Evolutionary conservation across 1,140 invertebrate genomes (phyloP), one percentile per base, ranked within the genome.

Genomic region (Acromyrmex echinatior): DNA sequence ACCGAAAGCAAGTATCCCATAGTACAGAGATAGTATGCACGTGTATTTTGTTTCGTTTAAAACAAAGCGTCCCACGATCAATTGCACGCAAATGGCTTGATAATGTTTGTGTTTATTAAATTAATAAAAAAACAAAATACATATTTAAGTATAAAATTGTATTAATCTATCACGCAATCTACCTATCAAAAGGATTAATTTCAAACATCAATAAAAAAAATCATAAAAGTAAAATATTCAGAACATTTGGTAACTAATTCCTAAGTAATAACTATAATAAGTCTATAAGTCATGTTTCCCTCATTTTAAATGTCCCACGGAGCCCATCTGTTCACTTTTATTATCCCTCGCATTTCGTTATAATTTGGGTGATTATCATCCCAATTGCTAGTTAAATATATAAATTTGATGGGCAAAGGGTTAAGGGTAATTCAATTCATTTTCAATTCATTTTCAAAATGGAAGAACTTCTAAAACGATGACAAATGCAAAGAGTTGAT

Each of bases 401-500:
- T 82, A 60, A 74, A 74, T 82, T 74, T 35, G 14, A 1, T 21
- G 14, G 39, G 25, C 28, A 60, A 21, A 49, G n/a, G 25, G 56
- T 82, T 60, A 73, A 82, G 12, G 7, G 14, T 81, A 58, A 82
- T 60, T n/a, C 66, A 35, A 10, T 73, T 35, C 6, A 35, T 35
- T 35, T 28, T 82, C 49, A 62, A 25, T 25, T 25, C 25, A 25
- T 25, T 25, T 25, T 25, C 39, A 62, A 62, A 39, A 62, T 60
- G 28, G 16, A 45, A 51, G 16, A 70, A 16, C 12, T 35, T 14
- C 18, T 3, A 21, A 53, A 73, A 70, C 14, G 16, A 63, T 35
- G 71, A 58, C 51, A 63, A 66, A 85, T 78, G 58, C n/a, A 78
- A 68, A 78, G 65, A 88, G 60, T 86, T 78, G 84, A 89, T 60